Conservation (phyloP, 2,888 invertebrate species). For the Luperina testacea region DNA sequence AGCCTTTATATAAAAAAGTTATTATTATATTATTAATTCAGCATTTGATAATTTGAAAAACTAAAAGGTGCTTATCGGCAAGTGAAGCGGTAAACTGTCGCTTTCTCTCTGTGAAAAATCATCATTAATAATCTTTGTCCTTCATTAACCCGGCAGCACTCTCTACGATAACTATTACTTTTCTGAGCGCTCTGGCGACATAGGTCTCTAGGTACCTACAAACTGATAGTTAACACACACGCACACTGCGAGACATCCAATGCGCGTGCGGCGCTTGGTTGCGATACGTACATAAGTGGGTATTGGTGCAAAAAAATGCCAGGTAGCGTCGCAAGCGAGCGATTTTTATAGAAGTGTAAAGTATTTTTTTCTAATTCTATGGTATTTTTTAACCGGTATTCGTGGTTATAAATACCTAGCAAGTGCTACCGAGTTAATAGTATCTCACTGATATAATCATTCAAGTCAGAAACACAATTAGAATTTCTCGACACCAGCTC, state of each 20-base stretch:
- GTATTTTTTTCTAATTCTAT: background rate
- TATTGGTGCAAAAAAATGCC: background rate
- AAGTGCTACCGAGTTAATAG: background rate
- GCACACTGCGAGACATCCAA: background rate
- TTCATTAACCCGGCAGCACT: background rate
- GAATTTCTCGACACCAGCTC: background rate
- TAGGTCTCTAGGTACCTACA: background rate
- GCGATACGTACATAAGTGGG: background rate
- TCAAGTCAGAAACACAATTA: conserved; percentile 1
- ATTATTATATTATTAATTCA: too few relatives aligned
- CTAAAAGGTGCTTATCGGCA: background rate
- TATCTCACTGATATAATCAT: background rate
- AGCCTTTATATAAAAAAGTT: too few relatives aligned
- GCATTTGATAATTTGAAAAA: too few relatives aligned
- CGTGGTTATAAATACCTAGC: background rate
- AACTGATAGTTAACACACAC: background rate
- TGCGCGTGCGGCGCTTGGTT: background rate
- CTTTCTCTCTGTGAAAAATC: background rate
- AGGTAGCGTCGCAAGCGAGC: background rate
- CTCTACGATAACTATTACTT: background rate
- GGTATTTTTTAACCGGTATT: background rate
- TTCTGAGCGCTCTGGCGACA: background rate
- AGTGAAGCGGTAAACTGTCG: background rate
- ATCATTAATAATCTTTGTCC: background rate
- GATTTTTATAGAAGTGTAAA: background rate